phyloP scores from a whole-genome alignment of 2,113 vertebrate genomes.

The Triplophysa siluroides region DNA sequence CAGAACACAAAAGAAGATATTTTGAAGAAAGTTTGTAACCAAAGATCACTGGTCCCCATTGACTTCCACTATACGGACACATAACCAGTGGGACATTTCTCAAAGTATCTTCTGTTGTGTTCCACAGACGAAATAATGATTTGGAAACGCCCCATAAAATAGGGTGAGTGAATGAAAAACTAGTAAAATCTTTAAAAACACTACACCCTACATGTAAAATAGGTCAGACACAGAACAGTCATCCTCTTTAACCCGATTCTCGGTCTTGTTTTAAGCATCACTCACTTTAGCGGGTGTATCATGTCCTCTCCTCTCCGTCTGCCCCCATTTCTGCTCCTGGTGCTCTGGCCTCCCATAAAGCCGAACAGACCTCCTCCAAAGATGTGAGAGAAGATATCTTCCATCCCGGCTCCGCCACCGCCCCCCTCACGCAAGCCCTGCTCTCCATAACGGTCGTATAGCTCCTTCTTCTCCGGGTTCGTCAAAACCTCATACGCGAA shows the following conservation, averaged over 20 bases:
- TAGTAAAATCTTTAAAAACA: too few species aligned
- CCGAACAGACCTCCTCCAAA: conserved; percentile 97
- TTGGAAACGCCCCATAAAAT: too few species aligned
- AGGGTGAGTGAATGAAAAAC: too few species aligned
- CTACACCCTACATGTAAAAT: not conserved
- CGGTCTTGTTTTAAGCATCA: conserved; percentile 24
- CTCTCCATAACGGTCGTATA: conserved; percentile 96
- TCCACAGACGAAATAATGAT: too few species aligned
- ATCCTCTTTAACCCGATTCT: not conserved
- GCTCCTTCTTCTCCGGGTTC: conserved; percentile 94
- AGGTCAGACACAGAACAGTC: not conserved
- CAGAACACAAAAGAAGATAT: too few species aligned
- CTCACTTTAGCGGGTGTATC: conserved; percentile 97
- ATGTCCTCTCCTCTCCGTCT: conserved; percentile 96
- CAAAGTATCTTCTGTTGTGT: too few species aligned
- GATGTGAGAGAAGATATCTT: conserved; percentile 99
- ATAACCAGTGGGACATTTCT: too few species aligned
- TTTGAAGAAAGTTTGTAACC: too few species aligned
- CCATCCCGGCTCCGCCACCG: conserved; percentile 92
- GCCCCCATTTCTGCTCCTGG: conserved; percentile 90
- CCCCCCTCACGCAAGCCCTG: conserved; percentile 96
- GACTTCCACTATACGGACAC: too few species aligned
- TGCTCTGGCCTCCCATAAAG: conserved; percentile 94
- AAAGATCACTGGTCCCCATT: too few species aligned
- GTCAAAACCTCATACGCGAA: conserved; percentile 98